Conservation (phyloP, 2,888 invertebrate species). For the Punctoribates punctum region DNA sequence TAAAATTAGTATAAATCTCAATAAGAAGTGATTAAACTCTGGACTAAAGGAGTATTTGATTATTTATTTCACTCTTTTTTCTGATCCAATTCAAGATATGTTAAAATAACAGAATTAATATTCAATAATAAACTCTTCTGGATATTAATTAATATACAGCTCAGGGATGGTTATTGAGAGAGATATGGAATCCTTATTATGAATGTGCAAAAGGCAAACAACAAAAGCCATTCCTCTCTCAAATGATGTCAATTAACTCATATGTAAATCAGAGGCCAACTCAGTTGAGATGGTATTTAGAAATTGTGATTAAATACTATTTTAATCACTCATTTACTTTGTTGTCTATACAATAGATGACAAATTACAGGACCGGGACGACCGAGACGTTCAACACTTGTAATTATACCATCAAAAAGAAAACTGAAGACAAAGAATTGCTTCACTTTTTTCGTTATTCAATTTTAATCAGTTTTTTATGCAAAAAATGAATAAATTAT, state of each 20-base stretch:
- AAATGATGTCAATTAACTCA: slow-evolving; percentile 11
- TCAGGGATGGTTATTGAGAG: no score
- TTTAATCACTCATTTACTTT: background rate
- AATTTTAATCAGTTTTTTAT: background rate
- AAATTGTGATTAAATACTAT: slow-evolving; percentile 24
- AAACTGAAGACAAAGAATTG: no score
- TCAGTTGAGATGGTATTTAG: background rate
- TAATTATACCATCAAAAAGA: slow-evolving; percentile 1
- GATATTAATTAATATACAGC: no score
- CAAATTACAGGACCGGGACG: slow-evolving; percentile 15
- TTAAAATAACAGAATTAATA: slow-evolving; percentile 5
- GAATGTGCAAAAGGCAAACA: no score
- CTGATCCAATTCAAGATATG: slow-evolving; percentile 7
- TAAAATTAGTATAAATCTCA: background rate
- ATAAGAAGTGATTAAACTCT: background rate
- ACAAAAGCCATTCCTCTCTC: no score
- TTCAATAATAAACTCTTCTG: no score
- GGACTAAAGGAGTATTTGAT: no score
- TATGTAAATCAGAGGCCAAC: background rate
- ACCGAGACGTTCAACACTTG: background rate
- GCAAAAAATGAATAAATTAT: background rate
- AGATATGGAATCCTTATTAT: no score
- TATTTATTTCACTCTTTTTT: background rate
- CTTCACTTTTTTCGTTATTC: background rate
- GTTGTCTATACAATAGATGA: slow-evolving; percentile 10